Evolutionary conservation across 2,113 vertebrate genomes (phyloP), one percentile per base, ranked within the genome.

Genomic region (Panthera leo): DNA sequence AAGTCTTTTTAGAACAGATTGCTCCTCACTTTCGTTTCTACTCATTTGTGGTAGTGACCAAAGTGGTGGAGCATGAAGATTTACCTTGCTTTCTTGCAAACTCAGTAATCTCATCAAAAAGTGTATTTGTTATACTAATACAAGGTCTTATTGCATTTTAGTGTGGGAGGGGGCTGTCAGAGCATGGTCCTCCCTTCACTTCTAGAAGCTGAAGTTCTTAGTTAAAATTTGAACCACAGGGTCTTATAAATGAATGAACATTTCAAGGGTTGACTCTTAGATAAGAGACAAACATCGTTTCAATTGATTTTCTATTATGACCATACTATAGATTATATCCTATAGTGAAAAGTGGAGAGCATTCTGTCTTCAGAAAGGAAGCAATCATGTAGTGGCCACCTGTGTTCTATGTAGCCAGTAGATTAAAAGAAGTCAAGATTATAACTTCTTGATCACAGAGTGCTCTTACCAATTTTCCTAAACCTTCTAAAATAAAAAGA

Each of bases 191-290:
- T 79, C 3, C 7, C 12, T 31, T 45, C 34, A 34, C 10, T 88
- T 58, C n/a, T 63, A 18, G 31, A 92, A 63, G 45, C 19, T n/a
- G 21, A 83, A 73, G 15, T 63, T 42, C 11, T 96, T 18, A 68
- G 23, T 92, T 90, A 39, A 79, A 95, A 71, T 82, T 58, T 15
- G 27, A 94, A 87, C 0, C 23, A 45, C 0, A 91, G 25, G 63
- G 12, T 78, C 27, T 45, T 91, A 36, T 83, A 85, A 93, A 89
- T 39, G 75, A 61, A 71, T 25, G 13, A 68, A 87, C 10, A 92
- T 42, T 92, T 97, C 21, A 93, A 93, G 76, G 67, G 42, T 42
- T 97, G 29, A 15, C 18, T 82, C 36, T 36, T 96, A 80, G 85
- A 93, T 4, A 92, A 51, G 3, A 79, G 25, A 92, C 85, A 53